Percentiles rank a stretch among this genome's conserved stretches.
Evolutionary conservation across 1,140 invertebrate species (phyloP).

Genomic region (Macrobrachium rosenbergii): DNA sequence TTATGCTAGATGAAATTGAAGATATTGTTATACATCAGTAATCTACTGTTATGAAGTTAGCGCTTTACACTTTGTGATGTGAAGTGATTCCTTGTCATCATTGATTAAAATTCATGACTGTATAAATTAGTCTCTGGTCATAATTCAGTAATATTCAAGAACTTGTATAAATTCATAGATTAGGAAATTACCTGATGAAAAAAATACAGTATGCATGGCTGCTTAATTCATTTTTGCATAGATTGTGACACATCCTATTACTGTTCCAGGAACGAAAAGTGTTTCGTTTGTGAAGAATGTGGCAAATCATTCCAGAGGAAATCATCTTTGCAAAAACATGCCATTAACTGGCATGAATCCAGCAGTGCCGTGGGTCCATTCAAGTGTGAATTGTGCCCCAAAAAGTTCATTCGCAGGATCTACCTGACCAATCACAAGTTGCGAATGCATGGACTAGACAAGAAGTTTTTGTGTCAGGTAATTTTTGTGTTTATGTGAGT

Average conservation of each 20-base stretch:
- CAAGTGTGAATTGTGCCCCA: conserved; percentile 66
- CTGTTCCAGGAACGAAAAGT: conserved; percentile 65
- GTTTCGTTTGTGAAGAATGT: conserved; percentile 68
- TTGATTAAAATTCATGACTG: too few species aligned
- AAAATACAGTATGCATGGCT: too few species aligned
- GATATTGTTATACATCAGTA: too few species aligned
- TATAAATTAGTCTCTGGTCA: too few species aligned
- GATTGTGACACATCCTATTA: not conserved
- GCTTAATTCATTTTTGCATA: not conserved
- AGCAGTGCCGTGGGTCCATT: conserved; percentile 64
- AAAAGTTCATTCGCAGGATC: conserved; percentile 67
- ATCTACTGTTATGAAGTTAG: too few species aligned
- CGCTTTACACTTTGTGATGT: too few species aligned
- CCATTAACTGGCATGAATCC: conserved; percentile 67
- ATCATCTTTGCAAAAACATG: conserved; percentile 68
- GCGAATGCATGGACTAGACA: conserved; percentile 66
- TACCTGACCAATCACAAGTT: conserved; percentile 68
- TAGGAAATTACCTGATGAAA: too few species aligned
- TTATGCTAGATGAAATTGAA: too few species aligned
- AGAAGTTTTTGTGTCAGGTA: conserved; percentile 68
- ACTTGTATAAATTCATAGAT: too few species aligned
- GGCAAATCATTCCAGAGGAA: conserved; percentile 66
- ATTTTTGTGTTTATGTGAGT: not conserved
- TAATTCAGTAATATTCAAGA: too few species aligned
- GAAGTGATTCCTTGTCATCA: too few species aligned